Conservation (phyloP, 2,113 vertebrate species). For the Sander lucioperca region DNA sequence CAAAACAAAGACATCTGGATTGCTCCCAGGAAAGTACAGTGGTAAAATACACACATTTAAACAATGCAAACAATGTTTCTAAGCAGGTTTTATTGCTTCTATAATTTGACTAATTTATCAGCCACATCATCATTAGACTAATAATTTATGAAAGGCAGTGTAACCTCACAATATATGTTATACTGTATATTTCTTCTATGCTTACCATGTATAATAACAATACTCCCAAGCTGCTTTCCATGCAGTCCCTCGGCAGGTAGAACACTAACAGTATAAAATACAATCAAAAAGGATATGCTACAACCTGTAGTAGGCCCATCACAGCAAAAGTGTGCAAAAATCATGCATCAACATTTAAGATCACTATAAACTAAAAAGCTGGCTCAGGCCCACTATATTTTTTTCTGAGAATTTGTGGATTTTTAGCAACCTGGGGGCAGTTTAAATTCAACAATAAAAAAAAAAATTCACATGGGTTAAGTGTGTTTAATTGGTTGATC, state of each 20-base stretch:
- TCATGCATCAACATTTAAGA: too few relatives aligned
- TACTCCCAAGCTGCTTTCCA: background rate
- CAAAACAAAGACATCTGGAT: background rate
- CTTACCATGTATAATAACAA: background rate
- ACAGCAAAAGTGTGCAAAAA: too few relatives aligned
- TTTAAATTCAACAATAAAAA: background rate
- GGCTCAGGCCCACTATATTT: too few relatives aligned
- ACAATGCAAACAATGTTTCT: background rate
- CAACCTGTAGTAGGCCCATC: background rate
- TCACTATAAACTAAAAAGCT: background rate
- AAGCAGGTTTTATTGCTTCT: background rate
- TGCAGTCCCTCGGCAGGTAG: background rate
- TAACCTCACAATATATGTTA: background rate
- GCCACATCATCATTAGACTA: background rate
- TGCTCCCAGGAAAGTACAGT: background rate
- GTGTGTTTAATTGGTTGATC: background rate
- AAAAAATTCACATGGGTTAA: background rate
- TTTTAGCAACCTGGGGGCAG: background rate
- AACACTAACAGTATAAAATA: background rate
- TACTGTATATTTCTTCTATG: background rate
- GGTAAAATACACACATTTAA: background rate
- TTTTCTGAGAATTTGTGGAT: background rate
- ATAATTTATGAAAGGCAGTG: background rate
- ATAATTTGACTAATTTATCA: background rate
- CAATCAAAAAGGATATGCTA: background rate